Percentiles rank a stretch among this genome's conserved stretches.
phyloP scores from a whole-genome alignment of 2,888 invertebrate species.

The Macrophya annulata region DNA sequence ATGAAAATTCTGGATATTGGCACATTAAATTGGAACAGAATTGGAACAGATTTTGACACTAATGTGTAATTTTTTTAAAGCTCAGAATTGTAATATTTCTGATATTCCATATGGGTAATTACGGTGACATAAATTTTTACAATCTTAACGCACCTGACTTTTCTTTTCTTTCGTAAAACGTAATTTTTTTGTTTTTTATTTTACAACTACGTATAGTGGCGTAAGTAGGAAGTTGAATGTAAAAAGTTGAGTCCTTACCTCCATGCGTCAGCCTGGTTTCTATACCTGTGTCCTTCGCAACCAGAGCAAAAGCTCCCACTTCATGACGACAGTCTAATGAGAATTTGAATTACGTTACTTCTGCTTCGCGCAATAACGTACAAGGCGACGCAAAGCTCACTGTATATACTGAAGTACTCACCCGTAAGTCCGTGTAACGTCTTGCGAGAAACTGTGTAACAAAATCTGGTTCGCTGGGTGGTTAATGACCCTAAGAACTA shows the following conservation, averaged over 20 bases:
- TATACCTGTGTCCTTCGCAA: constrained; percentile 45
- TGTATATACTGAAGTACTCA: background rate
- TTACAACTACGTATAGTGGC: background rate
- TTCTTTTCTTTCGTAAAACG: constrained; percentile 6
- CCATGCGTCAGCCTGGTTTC: background rate
- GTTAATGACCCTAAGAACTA: constrained; percentile 46
- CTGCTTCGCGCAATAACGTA: constrained; percentile 64
- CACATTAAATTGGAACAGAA: background rate
- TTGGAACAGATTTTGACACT: background rate
- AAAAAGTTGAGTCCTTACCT: background rate
- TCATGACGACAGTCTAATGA: constrained; percentile 74
- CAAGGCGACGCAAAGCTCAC: background rate
- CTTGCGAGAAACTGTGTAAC: constrained; percentile 18
- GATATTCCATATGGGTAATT: background rate
- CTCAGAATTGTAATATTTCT: too few relatives aligned
- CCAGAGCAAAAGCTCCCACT: constrained; percentile 73
- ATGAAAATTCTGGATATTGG: background rate
- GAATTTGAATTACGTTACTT: constrained; percentile 77
- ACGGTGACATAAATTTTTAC: background rate
- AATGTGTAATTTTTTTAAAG: too few relatives aligned
- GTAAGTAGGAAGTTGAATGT: background rate
- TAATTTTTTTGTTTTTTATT: too few relatives aligned
- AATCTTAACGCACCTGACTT: background rate
- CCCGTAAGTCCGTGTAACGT: constrained; percentile 21
- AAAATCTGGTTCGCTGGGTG: constrained; percentile 42